Evolutionary conservation across 2,797 vertebrate genomes (phyloP).

Genomic region (Capromys pilorides): DNA sequence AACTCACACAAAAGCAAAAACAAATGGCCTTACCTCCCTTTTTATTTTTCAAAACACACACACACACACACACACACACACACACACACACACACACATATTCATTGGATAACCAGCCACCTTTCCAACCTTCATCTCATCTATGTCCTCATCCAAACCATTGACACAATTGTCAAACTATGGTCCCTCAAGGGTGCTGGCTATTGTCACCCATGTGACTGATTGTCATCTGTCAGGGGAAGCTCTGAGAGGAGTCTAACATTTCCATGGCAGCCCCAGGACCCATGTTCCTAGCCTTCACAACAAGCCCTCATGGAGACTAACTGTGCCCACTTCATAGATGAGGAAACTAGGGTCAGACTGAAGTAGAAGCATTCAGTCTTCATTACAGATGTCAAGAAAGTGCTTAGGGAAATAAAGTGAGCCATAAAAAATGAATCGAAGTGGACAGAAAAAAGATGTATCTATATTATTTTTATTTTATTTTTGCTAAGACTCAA

Average conservation of each 20-base stretch:
- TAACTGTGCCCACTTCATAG: not conserved
- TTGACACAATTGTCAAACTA: not conserved
- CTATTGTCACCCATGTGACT: accelerated
- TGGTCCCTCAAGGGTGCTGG: not conserved
- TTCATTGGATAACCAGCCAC: not conserved
- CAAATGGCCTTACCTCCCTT: not conserved
- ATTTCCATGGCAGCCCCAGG: not conserved
- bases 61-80: no score
- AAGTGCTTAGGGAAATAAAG: not conserved
- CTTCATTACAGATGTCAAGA: not conserved
- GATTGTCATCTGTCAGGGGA: not conserved
- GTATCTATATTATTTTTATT: no score
- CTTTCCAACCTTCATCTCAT: not conserved
- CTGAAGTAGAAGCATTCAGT: not conserved
- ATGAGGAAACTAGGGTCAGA: not conserved
- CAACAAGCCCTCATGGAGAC: no score
- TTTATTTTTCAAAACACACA: no score
- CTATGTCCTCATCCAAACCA: not conserved
- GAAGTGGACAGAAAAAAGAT: not conserved
- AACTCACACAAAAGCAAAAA: not conserved
- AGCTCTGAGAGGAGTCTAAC: not conserved
- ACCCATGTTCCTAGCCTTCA: not conserved
- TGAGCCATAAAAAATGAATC: not conserved
- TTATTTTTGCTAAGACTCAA: not conserved
- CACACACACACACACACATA: no score